Base-by-base conservation (phyloP, 35 echinoderm and acorn worm genomes). In the Hemicentrotus pulcherrimus region DNA sequence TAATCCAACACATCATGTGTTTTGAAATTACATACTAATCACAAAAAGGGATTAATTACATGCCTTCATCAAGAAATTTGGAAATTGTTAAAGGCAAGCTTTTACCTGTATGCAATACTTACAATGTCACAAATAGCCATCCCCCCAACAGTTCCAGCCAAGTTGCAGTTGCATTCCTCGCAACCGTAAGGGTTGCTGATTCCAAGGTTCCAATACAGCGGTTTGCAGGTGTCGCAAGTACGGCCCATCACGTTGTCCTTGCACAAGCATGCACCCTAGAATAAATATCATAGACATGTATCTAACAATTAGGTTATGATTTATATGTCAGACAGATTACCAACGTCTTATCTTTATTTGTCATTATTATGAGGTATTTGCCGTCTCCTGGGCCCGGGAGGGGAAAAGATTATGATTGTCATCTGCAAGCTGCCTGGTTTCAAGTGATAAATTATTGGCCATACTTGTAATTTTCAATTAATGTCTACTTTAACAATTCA, bases 171-270 rank as follows among this genome's bases (percentile, higher is more conserved):
- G 85, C 98, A 99, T 4, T 45, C 45, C 47, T 99, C 97, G 88
- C 98, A 99, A 4, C 97, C 98, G 7, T 61, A 94, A 28, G 98
- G 98, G 94, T 99, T 99, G 85, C 97, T 98, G 52, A 96, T 95
- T 22, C 91, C 95, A 7, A 99, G 96, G 86, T 99, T 99, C 96
- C 97, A 99, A 92, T 95, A 98, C 28, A 91, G 90, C 11, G 98
- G 96, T 86, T 94, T 47, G 88, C 98, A 99, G n/a, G 97, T 96
- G 90, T 99, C 94, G 47, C 98, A 99, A 91, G 98, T 98, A 48
- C 98, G 97, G 3, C 97, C 98, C 41, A 94, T 94, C 47, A 99
- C 98, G 32, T 96, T 97, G 59, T 97, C 96, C 95, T 99, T 99
- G 41, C 98, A 99, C 85, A 95, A 46, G 86, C 98, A 99, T 32